Conservation (phyloP, 2,113 vertebrate species). For the Hystrix brachyura region DNA sequence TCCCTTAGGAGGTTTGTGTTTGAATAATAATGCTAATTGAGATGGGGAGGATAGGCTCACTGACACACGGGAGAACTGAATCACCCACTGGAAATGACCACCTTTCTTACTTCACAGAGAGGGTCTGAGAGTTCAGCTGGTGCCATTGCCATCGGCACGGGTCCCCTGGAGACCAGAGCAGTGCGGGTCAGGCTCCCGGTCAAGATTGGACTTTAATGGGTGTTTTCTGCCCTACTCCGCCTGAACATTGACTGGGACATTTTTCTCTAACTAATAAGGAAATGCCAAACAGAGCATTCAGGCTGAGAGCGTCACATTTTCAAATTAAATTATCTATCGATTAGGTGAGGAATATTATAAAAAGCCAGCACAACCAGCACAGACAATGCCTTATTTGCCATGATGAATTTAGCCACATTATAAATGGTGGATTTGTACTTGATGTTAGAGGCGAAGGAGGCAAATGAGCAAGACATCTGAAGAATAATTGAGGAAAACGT, state of each 20-base stretch:
- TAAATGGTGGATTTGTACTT: constrained; percentile 77
- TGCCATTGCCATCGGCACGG: rapidly evolving
- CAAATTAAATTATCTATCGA: constrained; percentile 86
- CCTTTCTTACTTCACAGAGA: rapidly evolving
- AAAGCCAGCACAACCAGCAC: constrained; percentile 66
- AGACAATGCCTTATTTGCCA: constrained; percentile 77
- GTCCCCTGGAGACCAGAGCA: neutral
- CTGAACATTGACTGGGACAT: neutral
- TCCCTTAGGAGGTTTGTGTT: neutral
- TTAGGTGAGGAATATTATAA: constrained; percentile 75
- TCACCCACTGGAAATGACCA: neutral
- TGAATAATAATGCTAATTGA: neutral
- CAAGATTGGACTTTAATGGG: neutral
- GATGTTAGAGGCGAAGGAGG: constrained; percentile 62
- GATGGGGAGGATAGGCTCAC: no score
- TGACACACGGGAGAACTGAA: neutral
- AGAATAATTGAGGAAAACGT: constrained; percentile 56
- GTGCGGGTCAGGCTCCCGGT: no score
- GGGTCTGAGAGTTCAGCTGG: neutral
- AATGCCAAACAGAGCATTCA: constrained; percentile 66
- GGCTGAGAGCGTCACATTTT: constrained; percentile 77
- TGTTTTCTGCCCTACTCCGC: neutral
- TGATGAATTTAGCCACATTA: constrained; percentile 70
- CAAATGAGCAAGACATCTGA: constrained; percentile 73
- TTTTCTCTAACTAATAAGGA: constrained; percentile 79